phyloP scores from a whole-genome alignment of 2,888 invertebrate species.

The Pherbina coryleti region DNA sequence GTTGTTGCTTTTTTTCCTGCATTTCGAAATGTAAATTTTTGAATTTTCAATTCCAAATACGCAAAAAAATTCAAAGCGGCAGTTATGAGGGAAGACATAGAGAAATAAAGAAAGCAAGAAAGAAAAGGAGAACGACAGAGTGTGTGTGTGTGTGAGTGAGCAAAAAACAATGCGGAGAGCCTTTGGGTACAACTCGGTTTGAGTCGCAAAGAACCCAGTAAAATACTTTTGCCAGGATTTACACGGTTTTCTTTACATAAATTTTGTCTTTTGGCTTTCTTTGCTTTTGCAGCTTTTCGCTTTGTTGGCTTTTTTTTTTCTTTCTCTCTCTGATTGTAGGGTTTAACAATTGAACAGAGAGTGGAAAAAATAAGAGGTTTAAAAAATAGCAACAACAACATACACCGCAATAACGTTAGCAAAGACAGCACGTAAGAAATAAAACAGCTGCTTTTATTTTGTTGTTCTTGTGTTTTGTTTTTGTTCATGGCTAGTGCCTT shows the following conservation, averaged over 20 bases:
- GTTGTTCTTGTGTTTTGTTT: background rate
- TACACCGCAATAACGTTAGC: slow-evolving; percentile 29
- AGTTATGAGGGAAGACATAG: too few relatives aligned
- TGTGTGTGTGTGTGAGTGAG: background rate
- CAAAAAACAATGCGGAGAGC: too few relatives aligned
- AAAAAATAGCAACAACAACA: slow-evolving; percentile 4
- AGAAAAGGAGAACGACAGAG: background rate
- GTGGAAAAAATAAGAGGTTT: background rate
- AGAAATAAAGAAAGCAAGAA: background rate
- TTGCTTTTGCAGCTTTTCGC: too few relatives aligned
- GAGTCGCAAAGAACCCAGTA: too few relatives aligned
- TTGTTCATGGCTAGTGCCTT: background rate
- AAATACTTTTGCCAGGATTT: too few relatives aligned
- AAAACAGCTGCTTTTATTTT: background rate
- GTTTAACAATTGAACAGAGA: background rate
- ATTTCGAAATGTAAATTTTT: background rate
- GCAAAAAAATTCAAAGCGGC: too few relatives aligned
- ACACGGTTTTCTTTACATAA: too few relatives aligned
- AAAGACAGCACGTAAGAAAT: slow-evolving; percentile 46
- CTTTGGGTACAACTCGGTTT: too few relatives aligned
- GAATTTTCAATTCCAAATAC: background rate
- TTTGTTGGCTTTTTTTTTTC: too few relatives aligned
- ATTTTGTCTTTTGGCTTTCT: too few relatives aligned
- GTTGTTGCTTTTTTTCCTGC: background rate
- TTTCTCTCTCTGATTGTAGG: too few relatives aligned